Percentiles rank a stretch among this genome's conserved stretches.
phyloP scores from a whole-genome alignment of 2,797 vertebrate genomes.

The Brachymystax lenok region DNA sequence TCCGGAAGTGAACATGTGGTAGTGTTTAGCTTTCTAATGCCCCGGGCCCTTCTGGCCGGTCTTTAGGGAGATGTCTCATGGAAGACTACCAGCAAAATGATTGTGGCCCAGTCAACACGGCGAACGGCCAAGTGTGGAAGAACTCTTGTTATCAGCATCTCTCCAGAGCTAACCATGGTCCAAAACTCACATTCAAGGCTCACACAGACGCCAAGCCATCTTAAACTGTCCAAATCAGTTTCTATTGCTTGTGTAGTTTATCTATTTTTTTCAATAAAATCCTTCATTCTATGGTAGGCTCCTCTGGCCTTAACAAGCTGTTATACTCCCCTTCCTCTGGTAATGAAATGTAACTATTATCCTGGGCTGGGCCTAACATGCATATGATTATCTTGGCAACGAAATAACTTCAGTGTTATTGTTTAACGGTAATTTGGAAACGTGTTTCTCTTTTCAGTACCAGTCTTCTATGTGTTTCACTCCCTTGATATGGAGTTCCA shows the following conservation, averaged over 20 bases:
- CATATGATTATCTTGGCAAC: constrained; percentile 57
- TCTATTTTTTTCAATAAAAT: constrained; percentile 48
- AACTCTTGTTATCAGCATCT: constrained; percentile 72
- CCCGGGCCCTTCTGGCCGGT: constrained; percentile 67
- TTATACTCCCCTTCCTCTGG: constrained; percentile 51
- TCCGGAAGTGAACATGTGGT: constrained; percentile 81
- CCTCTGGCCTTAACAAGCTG: constrained; percentile 47
- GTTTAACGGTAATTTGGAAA: constrained; percentile 58
- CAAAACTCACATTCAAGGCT: constrained; percentile 73
- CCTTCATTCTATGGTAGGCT: constrained; percentile 53
- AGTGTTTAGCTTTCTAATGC: constrained; percentile 80
- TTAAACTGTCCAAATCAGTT: constrained; percentile 69
- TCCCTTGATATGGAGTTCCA: constrained; percentile 39
- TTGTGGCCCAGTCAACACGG: constrained; percentile 74
- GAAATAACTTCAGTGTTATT: constrained; percentile 50
- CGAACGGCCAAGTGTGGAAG: constrained; percentile 71
- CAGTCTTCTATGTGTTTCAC: constrained; percentile 29
- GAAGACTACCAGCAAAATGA: constrained; percentile 68
- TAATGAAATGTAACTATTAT: constrained; percentile 60
- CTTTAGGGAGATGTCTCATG: constrained; percentile 75
- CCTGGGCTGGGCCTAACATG: constrained; percentile 51
- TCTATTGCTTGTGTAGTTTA: constrained; percentile 50
- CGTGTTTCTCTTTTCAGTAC: constrained; percentile 31
- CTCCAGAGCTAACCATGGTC: constrained; percentile 70
- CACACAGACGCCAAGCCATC: constrained; percentile 63